These are phyloP conservation scores for Tiaroga cobitis DNA, from an alignment of 2,797 vertebrate species.

Conservation along the genomic window DNA sequence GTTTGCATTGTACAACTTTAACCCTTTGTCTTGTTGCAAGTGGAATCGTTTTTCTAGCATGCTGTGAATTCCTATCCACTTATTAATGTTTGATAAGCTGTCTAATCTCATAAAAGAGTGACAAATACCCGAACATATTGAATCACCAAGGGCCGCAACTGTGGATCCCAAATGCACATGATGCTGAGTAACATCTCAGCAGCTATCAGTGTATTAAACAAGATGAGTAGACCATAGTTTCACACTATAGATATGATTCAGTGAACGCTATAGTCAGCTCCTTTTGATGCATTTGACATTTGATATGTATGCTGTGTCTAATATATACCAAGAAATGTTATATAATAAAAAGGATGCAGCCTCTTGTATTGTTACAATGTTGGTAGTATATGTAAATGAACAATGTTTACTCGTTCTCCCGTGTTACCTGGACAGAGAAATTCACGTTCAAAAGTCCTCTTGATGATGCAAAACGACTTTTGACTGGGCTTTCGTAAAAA, in stretches of 20 bases:
- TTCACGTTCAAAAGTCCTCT: background rate
- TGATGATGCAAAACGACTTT: background rate
- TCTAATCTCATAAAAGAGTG: constrained; percentile 30
- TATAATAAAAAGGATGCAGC: background rate
- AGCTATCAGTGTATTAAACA: constrained; percentile 33
- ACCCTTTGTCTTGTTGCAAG: constrained; percentile 8
- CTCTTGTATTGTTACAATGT: background rate
- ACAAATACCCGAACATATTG: constrained; percentile 14
- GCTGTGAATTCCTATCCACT: constrained; percentile 3
- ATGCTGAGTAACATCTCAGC: constrained; percentile 22
- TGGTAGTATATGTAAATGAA: background rate
- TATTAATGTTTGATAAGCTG: constrained; percentile 35
- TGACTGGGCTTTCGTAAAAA: background rate
- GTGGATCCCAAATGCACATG: constrained; percentile 27
- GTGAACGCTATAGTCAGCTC: constrained; percentile 21
- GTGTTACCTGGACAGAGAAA: background rate
- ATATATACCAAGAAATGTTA: background rate
- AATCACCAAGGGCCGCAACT: background rate
- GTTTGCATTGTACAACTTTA: constrained; percentile 30
- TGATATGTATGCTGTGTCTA: background rate
- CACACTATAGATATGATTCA: background rate
- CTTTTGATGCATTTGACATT: constrained; percentile 18
- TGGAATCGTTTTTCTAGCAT: background rate
- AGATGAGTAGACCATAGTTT: constrained; percentile 30
- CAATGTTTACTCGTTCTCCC: background rate